Base-by-base conservation (phyloP, 2,797 vertebrate genomes). In the Podarcis siculus region DNA sequence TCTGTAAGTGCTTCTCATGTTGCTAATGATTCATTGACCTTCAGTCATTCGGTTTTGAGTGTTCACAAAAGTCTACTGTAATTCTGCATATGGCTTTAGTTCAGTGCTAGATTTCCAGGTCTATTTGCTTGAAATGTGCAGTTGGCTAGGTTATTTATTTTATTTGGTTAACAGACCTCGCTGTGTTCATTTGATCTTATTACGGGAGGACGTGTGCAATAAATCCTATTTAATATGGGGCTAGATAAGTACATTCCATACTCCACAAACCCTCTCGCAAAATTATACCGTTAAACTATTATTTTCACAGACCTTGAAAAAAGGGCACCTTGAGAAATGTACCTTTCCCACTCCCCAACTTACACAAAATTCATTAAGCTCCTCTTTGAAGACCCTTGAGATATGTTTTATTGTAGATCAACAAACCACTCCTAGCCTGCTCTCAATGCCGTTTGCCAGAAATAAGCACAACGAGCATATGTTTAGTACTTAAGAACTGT, bases 401-500 rank as follows among this genome's bases (percentile, higher is more conserved):
- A 83, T 87, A 92, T 72, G 80, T 58, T 84, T 94, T 93, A 93
- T 86, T 93, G 89, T 89, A 94, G 88, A 94, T 94, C 92, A 94
- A 90, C 90, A 94, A 92, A 88, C 79, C 71, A 17, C 64, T 87
- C 64, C 82, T 82, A 25, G 92, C 83, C 81, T 45, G 76, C 93
- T 79, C 84, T 89, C 88, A 92, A 72, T 1, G 3, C 23, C 9
- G 1, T 87, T 94, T 94, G 92, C 92, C 92, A 93, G 92, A 85
- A 93, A 89, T 93, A 93, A 91, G 93, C 89, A 94, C 89, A 93
- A 77, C 83, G 86, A 39, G 82, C 89, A 85, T 94, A 92, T 93
- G 91, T 93, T 95, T 89, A 91, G 84, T 90, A 92, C 86, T 93
- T 91, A 86, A 91, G 85, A 95, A 95, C 91, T 85, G 79, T 92